Conservation (phyloP, 2,113 vertebrate genomes). For the Toxotes chatareus region DNA sequence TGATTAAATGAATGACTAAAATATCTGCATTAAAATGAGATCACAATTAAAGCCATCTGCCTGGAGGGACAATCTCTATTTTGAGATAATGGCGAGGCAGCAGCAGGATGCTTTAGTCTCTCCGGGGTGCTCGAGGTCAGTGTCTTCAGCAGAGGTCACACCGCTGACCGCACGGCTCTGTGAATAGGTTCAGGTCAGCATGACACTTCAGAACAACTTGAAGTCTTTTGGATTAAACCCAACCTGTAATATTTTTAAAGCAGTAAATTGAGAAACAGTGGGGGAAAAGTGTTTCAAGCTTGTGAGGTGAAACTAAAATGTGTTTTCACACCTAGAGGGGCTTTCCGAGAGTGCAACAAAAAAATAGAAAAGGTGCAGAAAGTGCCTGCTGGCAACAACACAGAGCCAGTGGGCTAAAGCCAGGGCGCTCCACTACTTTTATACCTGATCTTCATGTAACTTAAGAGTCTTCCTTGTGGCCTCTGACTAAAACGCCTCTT, state of each 20-base stretch:
- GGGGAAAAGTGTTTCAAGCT: slow-evolving; percentile 4
- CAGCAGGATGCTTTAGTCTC: slow-evolving; percentile 1
- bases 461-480: not conserved
- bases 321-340: slow-evolving; percentile 24
- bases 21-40: not conserved
- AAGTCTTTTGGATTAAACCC: slow-evolving; percentile 8
- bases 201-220: slow-evolving; percentile 9
- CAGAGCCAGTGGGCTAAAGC: not conserved
- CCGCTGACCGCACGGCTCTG: not conserved
- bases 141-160: slow-evolving; percentile 2
- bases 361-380: slow-evolving; percentile 16
- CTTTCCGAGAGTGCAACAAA: slow-evolving; percentile 1
- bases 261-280: slow-evolving; percentile 7
- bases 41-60: not conserved
- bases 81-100: not conserved
- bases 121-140: slow-evolving; percentile 6
- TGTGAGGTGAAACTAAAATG: slow-evolving; percentile 36
- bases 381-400: too few relatives aligned
- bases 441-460: not conserved
- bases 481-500: slow-evolving; percentile 2
- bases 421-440: not conserved
- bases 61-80: slow-evolving; percentile 1
- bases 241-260: slow-evolving; percentile 37
- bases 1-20: not conserved
- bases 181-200: slow-evolving; percentile 4